A percentile compares a stretch with the other conserved stretches of the same genome.
These are phyloP conservation scores for Gallinago solitaria DNA, from an alignment of 2,797 vertebrate genomes.

Conservation along the genomic window DNA sequence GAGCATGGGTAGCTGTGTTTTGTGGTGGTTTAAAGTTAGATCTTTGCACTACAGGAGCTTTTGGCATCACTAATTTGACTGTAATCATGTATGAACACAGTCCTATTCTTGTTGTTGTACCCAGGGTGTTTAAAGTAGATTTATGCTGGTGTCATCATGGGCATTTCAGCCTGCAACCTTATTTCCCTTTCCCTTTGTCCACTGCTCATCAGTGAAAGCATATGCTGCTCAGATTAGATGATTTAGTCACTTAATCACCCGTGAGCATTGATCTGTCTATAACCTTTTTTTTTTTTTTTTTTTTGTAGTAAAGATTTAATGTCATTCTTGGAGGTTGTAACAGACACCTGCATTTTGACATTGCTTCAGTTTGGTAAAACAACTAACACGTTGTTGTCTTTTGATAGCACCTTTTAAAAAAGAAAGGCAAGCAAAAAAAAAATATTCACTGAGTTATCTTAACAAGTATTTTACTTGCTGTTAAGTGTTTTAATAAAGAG, in stretches of 20 bases:
- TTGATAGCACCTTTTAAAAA: background rate
- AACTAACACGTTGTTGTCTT: background rate
- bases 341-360: background rate
- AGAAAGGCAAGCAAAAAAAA: background rate
- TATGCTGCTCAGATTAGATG: background rate
- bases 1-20: background rate
- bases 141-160: background rate
- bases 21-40: background rate
- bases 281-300: background rate
- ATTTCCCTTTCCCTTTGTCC: constrained; percentile 7
- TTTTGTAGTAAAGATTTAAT: background rate
- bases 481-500: background rate
- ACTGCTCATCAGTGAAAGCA: background rate
- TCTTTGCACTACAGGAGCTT: background rate
- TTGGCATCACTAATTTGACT: background rate
- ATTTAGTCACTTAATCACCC: constrained; percentile 1
- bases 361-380: background rate
- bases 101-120: background rate
- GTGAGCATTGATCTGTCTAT: background rate
- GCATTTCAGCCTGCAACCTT: background rate
- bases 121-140: background rate
- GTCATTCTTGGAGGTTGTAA: background rate
- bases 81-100: background rate
- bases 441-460: background rate
- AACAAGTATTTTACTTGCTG: background rate